Conservation (phyloP, 2,797 vertebrate species). For the Leucoraja ocellata region DNA sequence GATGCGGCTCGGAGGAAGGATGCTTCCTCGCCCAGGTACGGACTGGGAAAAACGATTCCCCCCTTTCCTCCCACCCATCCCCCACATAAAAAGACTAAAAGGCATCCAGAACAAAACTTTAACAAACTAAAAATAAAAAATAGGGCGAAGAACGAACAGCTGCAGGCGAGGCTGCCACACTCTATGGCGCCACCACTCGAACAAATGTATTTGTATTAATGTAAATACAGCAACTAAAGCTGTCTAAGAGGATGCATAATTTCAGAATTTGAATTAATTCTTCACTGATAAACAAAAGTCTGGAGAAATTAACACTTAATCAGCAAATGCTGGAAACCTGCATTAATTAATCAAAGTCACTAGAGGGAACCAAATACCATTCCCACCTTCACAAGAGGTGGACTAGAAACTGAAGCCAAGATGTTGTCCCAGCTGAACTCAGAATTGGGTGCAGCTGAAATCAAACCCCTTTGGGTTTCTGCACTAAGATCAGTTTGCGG, state of each 20-base stretch:
- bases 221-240: background rate
- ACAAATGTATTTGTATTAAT: background rate
- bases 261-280: background rate
- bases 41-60: too few species aligned
- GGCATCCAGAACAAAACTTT: too few species aligned
- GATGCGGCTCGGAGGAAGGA: too few species aligned
- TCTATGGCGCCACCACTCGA: too few species aligned
- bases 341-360: background rate
- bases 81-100: too few species aligned
- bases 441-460: background rate
- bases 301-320: background rate
- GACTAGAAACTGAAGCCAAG: background rate
- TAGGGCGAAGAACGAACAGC: too few species aligned
- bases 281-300: background rate
- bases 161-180: too few species aligned
- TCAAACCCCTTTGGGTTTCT: background rate
- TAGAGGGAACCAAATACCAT: conserved; percentile 38
- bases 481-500: background rate
- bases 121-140: too few species aligned
- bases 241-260: background rate
- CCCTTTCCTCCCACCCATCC: too few species aligned
- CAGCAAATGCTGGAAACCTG: background rate
- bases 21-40: too few species aligned
- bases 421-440: background rate
- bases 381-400: background rate